Evolutionary conservation across 2,888 invertebrate genomes (phyloP), one percentile per base, ranked within the genome.

Genomic region (Clostera curtula): DNA sequence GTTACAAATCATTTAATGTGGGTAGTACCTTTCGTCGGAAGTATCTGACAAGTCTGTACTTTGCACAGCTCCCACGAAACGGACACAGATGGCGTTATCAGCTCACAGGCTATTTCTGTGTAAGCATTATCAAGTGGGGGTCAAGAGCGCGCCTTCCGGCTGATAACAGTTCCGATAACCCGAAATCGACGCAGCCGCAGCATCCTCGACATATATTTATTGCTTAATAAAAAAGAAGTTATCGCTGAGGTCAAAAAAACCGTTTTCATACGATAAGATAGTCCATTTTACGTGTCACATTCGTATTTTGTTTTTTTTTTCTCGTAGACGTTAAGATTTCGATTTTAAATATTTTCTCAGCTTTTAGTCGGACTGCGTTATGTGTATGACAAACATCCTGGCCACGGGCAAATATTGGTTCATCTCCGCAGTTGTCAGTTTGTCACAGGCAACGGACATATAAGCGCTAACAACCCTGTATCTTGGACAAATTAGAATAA

Each of bases 101-200:
- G 34, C 38, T 28, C 27, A 34, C 49, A 35, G 54, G 55, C 45
- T 73, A 70, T 71, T 71, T 65, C 43, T 46, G 58, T 66, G 49
- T 50, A 51, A 53, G 36, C 43, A 43, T 68, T 77, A 77, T 77
- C 79, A 58, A 43, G 44, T 47, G 39, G 66, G 58, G 80, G 80
- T 79, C 80, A 82, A 80, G 80, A 82, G 72, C 80, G 66, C 65
- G 70, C 68, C 71, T 76, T 82, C 80, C 82, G 74, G 63, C 54
- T 51, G 77, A 77, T 76, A 74, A 57, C 49, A 25, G 29, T 31
- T 51, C 50, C 58, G 65, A 62, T 56, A 56, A 52, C 40, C 57
- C 58, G 32, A 57, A 62, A 60, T 54, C 51, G 47, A 46, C 57
- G 9, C 22, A 22, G 22, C 22, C 13, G 23, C 80, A 79, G 82